Percentiles rank a stretch among this genome's conserved stretches.
Conservation (phyloP, 2,888 invertebrate genomes). For the Cancer borealis region DNA sequence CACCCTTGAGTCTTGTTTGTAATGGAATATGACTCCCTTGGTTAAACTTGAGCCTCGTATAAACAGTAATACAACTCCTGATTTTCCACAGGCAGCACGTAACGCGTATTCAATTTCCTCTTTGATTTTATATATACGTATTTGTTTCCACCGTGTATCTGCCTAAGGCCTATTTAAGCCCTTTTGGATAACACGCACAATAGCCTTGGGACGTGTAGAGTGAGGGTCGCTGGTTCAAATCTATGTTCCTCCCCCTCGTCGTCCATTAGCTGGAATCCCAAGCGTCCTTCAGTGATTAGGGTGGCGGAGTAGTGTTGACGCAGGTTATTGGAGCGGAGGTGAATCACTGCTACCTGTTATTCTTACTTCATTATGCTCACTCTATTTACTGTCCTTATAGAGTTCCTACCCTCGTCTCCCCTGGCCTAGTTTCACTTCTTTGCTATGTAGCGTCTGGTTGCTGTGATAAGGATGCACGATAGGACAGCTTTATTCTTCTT, state of each 20-base stretch:
- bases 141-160: too few species aligned
- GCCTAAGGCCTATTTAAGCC: too few species aligned
- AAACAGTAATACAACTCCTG: too few species aligned
- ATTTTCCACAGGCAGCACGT: too few species aligned
- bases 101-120: too few species aligned
- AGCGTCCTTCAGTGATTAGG: background rate
- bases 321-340: background rate
- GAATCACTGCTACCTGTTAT: background rate
- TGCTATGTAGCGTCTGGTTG: too few species aligned
- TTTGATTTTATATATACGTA: too few species aligned
- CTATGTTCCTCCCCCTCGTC: background rate
- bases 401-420: background rate
- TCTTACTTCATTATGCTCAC: constrained; percentile 5
- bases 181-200: background rate
- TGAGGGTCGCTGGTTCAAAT: too few species aligned
- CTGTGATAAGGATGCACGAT: too few species aligned
- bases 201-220: background rate
- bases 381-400: background rate
- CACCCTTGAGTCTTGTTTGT: background rate
- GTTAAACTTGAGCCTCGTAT: too few species aligned
- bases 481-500: too few species aligned
- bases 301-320: background rate
- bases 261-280: background rate
- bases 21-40: too few species aligned
- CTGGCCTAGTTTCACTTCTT: background rate